These are phyloP conservation scores for Cygnus atratus DNA, from an alignment of 2,113 vertebrate genomes.

Conservation along the genomic window DNA sequence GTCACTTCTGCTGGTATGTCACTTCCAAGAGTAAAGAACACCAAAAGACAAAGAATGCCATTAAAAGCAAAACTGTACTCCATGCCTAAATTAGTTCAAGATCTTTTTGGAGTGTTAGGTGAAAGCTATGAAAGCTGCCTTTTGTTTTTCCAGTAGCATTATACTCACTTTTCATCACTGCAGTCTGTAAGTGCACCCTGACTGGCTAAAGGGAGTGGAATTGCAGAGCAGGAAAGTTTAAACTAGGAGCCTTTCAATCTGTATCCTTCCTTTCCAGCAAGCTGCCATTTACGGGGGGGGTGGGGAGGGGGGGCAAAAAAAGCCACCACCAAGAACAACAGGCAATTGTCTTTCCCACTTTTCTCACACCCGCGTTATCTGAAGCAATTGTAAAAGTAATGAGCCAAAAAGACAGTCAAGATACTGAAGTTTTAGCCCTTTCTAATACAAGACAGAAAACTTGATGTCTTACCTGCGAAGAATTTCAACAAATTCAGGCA, in stretches of 20 bases:
- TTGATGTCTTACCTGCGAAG: neutral
- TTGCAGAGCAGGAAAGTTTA: neutral
- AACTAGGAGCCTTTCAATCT: neutral
- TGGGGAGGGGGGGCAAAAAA: no score
- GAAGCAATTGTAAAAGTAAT: neutral
- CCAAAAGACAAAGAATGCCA: neutral
- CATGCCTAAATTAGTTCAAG: neutral
- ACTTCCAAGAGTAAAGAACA: neutral
- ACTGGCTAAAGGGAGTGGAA: neutral
- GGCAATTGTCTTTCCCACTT: neutral
- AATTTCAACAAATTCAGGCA: neutral
- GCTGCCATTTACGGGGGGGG: neutral
- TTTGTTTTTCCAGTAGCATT: neutral
- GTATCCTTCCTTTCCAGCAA: neutral
- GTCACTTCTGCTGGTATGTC: rapidly evolving
- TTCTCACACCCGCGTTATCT: rapidly evolving
- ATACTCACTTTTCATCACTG: neutral
- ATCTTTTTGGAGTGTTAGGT: neutral
- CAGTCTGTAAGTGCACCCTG: neutral
- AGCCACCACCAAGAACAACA: neutral
- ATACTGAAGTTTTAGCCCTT: neutral
- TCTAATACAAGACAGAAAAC: neutral
- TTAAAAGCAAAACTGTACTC: neutral
- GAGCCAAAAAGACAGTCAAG: neutral
- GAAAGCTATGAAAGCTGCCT: neutral